Percentiles rank a stretch among this genome's conserved stretches.
phyloP scores from a whole-genome alignment of 2,888 invertebrate genomes.

The Mechanitis mazaeus region DNA sequence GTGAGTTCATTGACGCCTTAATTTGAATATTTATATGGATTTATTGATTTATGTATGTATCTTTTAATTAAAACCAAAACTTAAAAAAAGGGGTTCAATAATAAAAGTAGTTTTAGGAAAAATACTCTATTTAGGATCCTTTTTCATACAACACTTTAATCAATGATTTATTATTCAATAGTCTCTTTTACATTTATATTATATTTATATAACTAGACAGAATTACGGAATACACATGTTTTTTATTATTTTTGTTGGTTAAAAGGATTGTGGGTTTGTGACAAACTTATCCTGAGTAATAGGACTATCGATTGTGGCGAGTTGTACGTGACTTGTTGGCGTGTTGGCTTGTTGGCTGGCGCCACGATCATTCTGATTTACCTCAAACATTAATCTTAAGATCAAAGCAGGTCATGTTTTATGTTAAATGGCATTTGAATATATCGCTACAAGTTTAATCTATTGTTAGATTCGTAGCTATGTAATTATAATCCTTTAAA shows the following conservation, averaged over 20 bases:
- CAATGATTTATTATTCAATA: too few species aligned
- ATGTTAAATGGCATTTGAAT: constrained; percentile 51
- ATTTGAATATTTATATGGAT: constrained; percentile 30
- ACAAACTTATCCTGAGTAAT: constrained; percentile 53
- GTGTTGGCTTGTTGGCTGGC: constrained; percentile 34
- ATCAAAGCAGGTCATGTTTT: constrained; percentile 49
- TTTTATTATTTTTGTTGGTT: constrained; percentile 36
- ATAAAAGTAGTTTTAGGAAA: too few species aligned
- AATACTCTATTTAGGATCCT: too few species aligned
- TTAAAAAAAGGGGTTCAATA: neutral
- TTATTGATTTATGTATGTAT: constrained; percentile 37
- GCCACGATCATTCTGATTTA: constrained; percentile 51
- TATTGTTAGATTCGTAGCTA: constrained; percentile 26
- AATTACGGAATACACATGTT: too few species aligned
- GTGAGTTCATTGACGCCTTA: constrained; percentile 25
- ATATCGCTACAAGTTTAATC: constrained; percentile 34
- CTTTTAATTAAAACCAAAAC: constrained; percentile 29
- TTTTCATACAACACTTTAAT: too few species aligned
- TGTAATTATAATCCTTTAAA: constrained; percentile 5
- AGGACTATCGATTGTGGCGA: constrained; percentile 49
- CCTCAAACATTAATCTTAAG: constrained; percentile 59
- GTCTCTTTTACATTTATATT: too few species aligned
- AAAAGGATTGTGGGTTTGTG: constrained; percentile 57
- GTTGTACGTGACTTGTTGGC: constrained; percentile 45
- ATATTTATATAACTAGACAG: too few species aligned